Base-by-base conservation (phyloP, 2,797 vertebrate species). In the Argyrosomus regius region DNA sequence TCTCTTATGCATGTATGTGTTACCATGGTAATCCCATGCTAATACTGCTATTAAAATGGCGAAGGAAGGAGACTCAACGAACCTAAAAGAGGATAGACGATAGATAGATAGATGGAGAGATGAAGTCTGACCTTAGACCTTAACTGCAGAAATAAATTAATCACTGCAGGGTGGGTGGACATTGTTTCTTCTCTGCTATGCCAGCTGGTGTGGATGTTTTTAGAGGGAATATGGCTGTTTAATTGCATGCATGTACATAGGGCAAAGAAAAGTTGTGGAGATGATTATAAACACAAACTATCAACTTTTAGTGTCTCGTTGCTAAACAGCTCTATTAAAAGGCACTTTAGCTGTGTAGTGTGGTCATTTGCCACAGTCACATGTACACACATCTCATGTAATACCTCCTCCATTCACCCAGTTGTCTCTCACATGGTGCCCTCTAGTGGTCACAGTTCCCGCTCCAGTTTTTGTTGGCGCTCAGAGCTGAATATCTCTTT, bases 1-100 rank as follows among this genome's bases (percentile, higher is more conserved):
- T 77, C 61, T 81, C 45, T 64, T 61, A 41, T 74, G 24, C 65
- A 76, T 90, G 82, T 70, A 77, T 83, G 83, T 39, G 91, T 94
- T 90, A 61, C 93, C 90, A 94, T 93, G 92, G 87, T 69, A 75
- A 93, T 81, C 35, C 57, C 69, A 83, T 86, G 86, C 73, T 80
- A 90, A 88, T 86, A 71, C 72, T 78, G 60, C 67, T 76, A 61
- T 65, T 57, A 39, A 73, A 82, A 75, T 77, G 72, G 53, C 67
- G 46, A 83, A 60, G 56, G 54, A 80, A 62, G 22, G 20, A 81
- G 45, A 61, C 70, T 74, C 4, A 3, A 64, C 12, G 65, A 78
- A 84, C 49, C 59, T 60, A 43, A 79, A 64, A 72, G 46, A 75
- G 28, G 31, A 50, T 13, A 63, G 17, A 17, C 10, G 20, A 45